A percentile compares a stretch with the other conserved stretches of the same genome.
phyloP scores from a whole-genome alignment of 2,888 invertebrate species.

The Polia nebulosa region DNA sequence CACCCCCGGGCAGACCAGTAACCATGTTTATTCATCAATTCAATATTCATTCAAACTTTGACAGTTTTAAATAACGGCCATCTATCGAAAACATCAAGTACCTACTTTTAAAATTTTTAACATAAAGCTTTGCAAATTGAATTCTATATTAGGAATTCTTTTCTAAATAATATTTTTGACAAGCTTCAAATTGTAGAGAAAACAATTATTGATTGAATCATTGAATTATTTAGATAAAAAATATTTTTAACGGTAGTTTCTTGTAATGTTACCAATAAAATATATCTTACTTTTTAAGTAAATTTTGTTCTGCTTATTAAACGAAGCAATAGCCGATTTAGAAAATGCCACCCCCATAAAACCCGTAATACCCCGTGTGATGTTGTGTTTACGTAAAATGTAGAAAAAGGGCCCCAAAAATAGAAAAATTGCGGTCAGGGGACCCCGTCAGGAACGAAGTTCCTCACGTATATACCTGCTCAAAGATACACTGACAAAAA shows the following conservation, averaged over 20 bases:
- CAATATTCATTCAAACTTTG: background rate
- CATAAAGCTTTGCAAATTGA: no score
- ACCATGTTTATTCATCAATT: no score
- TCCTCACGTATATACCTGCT: no score
- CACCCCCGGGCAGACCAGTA: no score
- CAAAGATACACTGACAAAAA: no score
- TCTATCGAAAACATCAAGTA: conserved; percentile 3
- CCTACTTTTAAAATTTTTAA: no score
- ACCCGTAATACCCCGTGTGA: background rate
- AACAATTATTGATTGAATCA: no score
- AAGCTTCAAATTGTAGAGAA: no score
- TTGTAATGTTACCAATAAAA: background rate
- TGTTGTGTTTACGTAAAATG: background rate
- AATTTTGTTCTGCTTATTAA: background rate
- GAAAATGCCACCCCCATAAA: background rate
- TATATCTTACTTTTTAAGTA: background rate
- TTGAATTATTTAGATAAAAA: background rate
- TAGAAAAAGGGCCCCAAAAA: background rate
- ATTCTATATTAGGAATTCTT: no score
- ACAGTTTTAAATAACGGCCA: conserved; percentile 6
- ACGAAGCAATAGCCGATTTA: background rate
- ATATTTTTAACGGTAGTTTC: background rate
- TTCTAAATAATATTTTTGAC: no score
- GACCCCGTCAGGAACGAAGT: no score
- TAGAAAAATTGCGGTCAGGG: no score